Conservation (phyloP, 2,797 vertebrate species). For the Vespertilio murinus region DNA sequence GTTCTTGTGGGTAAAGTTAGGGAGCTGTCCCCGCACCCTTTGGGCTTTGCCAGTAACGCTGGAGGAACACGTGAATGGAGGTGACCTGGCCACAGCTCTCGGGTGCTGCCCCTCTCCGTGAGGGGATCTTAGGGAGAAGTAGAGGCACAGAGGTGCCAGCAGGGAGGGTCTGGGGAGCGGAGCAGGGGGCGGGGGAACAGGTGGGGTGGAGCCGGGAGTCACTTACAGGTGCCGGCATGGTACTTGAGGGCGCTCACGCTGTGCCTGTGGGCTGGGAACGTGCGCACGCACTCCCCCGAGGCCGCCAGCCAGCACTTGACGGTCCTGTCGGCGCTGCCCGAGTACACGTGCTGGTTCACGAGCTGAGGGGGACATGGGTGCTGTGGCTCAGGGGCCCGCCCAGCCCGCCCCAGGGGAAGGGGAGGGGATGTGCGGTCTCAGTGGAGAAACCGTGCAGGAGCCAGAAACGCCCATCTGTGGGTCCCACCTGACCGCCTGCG, state of each 20-base stretch:
- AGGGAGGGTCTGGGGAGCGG: background rate
- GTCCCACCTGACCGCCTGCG: background rate
- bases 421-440: background rate
- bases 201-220: background rate
- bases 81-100: rapidly evolving
- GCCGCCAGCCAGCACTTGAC: slow-evolving; percentile 88
- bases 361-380: slow-evolving; percentile 76
- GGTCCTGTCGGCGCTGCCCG: slow-evolving; percentile 86
- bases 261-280: slow-evolving; percentile 86
- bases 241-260: slow-evolving; percentile 88
- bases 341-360: slow-evolving; percentile 85
- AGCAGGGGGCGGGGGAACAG: rapidly evolving
- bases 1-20: background rate
- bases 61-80: rapidly evolving
- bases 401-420: rapidly evolving
- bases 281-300: slow-evolving; percentile 84
- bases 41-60: background rate
- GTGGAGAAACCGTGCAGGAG: background rate
- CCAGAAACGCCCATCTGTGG: rapidly evolving
- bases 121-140: background rate
- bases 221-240: slow-evolving; percentile 88
- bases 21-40: background rate
- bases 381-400: background rate
- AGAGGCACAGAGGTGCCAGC: background rate
- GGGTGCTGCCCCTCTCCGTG: background rate